A percentile compares a stretch with the other conserved stretches of the same genome.
Conservation (phyloP, 2,797 vertebrate genomes). For the Schizothorax lantsangensis region DNA sequence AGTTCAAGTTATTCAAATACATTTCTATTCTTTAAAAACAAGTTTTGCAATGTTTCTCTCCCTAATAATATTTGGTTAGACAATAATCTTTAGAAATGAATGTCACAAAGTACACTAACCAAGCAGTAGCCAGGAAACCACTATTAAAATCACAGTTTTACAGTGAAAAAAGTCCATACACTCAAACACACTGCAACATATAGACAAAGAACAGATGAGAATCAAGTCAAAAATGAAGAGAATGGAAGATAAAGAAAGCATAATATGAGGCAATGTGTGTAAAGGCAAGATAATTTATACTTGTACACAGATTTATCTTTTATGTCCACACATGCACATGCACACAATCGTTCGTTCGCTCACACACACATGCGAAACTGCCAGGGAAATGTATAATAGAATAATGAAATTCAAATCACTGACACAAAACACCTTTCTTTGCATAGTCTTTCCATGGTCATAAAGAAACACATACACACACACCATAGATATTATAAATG, state of each 20-base stretch:
- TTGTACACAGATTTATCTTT: constrained; percentile 4
- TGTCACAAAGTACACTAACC: neutral
- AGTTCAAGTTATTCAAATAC: neutral
- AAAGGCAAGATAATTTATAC: constrained; percentile 8
- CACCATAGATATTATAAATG: constrained; percentile 16
- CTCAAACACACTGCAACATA: constrained; percentile 1
- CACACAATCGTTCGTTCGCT: neutral
- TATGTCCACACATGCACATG: constrained; percentile 5
- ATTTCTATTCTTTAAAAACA: too few relatives aligned
- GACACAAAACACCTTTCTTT: constrained; percentile 28
- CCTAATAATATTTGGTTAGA: neutral
- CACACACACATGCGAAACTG: constrained; percentile 8
- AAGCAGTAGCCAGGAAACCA: neutral
- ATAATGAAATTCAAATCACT: constrained; percentile 40
- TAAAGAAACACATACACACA: neutral
- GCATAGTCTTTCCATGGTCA: neutral
- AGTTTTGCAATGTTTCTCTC: neutral
- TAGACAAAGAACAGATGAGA: neutral
- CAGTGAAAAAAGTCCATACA: neutral
- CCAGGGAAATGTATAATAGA: neutral
- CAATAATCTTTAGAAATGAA: neutral
- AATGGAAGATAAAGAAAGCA: constrained; percentile 18
- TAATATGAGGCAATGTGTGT: neutral
- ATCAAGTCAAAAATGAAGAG: neutral
- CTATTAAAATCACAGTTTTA: neutral